Evolutionary conservation across 2,113 vertebrate genomes (phyloP).

Genomic region (Turdus rufiventris): DNA sequence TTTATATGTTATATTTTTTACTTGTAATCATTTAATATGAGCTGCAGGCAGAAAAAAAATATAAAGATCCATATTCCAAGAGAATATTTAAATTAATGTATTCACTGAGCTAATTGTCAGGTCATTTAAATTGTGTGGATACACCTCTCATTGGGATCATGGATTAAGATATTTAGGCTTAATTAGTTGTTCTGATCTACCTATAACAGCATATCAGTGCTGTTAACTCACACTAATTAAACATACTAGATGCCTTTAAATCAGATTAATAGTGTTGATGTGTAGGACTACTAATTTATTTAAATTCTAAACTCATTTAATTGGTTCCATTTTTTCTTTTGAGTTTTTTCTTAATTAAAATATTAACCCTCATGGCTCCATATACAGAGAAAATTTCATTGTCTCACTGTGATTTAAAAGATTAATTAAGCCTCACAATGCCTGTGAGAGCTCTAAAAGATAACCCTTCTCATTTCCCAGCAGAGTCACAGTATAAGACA

Average conservation of each 20-base stretch:
- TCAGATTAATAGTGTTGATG: background rate
- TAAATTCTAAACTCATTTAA: background rate
- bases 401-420: background rate
- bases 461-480: background rate
- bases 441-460: background rate
- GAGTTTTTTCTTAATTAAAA: background rate
- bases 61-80: background rate
- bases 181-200: background rate
- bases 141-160: background rate
- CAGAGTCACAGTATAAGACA: background rate
- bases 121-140: background rate
- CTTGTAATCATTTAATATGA: background rate
- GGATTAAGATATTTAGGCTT: background rate
- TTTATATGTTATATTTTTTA: too few relatives aligned
- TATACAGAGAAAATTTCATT: background rate
- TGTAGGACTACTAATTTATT: background rate
- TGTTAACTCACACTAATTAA: background rate
- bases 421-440: background rate
- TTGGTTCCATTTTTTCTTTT: background rate
- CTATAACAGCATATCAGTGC: background rate
- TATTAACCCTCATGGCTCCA: background rate
- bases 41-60: background rate
- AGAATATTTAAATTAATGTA: background rate
- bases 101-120: background rate
- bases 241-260: background rate